These are phyloP conservation scores for Drosophila aff. DNA, from an alignment of 1,140 invertebrate genomes.

Conservation along the genomic window DNA sequence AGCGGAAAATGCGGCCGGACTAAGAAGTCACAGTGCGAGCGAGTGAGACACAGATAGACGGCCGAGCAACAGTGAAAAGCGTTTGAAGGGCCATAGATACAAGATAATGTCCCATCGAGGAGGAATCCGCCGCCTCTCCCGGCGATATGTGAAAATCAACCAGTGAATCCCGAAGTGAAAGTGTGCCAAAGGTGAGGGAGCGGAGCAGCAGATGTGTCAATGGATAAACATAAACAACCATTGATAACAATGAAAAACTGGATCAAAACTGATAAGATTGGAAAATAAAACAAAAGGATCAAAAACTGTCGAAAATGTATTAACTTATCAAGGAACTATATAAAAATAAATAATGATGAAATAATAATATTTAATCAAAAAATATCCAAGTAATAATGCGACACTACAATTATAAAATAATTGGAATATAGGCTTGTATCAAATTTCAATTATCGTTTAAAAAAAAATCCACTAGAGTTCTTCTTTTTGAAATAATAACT, in stretches of 20 bases:
- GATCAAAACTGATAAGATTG: constrained; percentile 1
- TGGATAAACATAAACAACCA: constrained; percentile 18
- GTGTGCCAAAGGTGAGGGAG: constrained; percentile 35
- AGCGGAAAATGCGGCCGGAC: constrained; percentile 20
- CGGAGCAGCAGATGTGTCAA: constrained; percentile 1
- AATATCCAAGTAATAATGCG: neutral
- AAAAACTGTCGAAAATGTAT: neutral
- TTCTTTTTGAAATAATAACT: too few relatives aligned
- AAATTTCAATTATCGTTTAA: too few relatives aligned
- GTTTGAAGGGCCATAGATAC: constrained; percentile 35
- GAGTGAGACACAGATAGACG: constrained; percentile 40
- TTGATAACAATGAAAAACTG: constrained; percentile 11
- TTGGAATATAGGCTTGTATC: too few relatives aligned
- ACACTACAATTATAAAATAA: too few relatives aligned
- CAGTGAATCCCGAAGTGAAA: constrained; percentile 38
- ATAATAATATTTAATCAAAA: neutral
- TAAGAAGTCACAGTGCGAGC: constrained; percentile 32
- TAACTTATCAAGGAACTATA: neutral
- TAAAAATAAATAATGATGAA: neutral
- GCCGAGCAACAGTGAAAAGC: constrained; percentile 44
- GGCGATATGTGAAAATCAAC: constrained; percentile 33
- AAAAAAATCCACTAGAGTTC: too few relatives aligned
- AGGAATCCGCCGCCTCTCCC: constrained; percentile 5
- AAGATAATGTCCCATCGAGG: constrained; percentile 40
- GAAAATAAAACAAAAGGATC: neutral